Evolutionary conservation across 2,888 invertebrate genomes (phyloP).

Genomic region (Drosophila gaucha): DNA sequence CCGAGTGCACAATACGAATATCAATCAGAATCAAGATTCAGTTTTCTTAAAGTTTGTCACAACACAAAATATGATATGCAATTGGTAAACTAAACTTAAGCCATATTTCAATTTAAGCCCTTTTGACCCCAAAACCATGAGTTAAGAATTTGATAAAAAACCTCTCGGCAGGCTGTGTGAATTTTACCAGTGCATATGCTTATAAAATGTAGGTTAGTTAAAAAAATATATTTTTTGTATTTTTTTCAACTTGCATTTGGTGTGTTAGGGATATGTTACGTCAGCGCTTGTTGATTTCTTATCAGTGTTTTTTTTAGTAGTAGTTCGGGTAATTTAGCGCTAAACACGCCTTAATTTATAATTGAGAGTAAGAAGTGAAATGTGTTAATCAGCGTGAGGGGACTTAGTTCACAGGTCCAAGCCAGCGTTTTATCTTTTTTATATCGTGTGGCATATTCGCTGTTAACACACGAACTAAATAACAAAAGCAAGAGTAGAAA

Average conservation of each 20-base stretch:
- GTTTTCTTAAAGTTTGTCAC: conserved; percentile 35
- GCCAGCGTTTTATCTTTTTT: neutral
- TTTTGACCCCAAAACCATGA: conserved; percentile 15
- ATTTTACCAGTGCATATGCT: conserved; percentile 38
- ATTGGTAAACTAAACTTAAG: conserved; percentile 46
- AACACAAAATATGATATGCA: conserved; percentile 26
- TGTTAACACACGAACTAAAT: conserved; percentile 19
- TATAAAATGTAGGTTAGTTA: conserved; percentile 26
- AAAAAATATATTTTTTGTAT: too few species aligned
- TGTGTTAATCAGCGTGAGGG: conserved; percentile 24
- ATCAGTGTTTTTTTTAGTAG: conserved; percentile 18
- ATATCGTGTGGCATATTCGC: conserved; percentile 9
- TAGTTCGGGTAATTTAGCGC: conserved; percentile 40
- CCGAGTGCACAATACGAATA: conserved; percentile 52
- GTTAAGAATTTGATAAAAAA: neutral
- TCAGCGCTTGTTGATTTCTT: too few species aligned
- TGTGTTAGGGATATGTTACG: conserved; percentile 38
- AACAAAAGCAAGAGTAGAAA: conserved; percentile 51
- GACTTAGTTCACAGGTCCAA: conserved; percentile 5
- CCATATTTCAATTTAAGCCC: neutral
- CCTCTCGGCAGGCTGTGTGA: too few species aligned
- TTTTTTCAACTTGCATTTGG: conserved; percentile 16
- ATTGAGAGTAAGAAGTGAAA: neutral
- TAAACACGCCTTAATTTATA: conserved; percentile 17
- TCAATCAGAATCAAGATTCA: conserved; percentile 47